Evolutionary conservation across 1,140 invertebrate genomes (phyloP), one percentile per base, ranked within the genome.

Genomic region (Trachymyrmex cornetzi): DNA sequence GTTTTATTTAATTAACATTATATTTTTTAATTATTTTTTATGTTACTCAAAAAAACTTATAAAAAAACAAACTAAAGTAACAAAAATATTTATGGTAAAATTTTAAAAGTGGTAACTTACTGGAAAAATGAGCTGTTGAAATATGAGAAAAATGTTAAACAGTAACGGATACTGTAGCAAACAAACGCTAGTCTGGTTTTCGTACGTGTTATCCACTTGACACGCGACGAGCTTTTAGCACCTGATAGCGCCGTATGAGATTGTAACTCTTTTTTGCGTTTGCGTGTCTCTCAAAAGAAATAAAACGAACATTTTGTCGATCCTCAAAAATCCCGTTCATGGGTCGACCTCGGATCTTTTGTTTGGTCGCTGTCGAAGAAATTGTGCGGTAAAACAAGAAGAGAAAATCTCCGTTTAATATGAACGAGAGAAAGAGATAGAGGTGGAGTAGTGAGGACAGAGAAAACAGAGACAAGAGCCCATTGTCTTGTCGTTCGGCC

Each of bases 401-500:
- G 90, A 87, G 86, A 82, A 77, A 90, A 75, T 61, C 38, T 44
- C 66, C 55, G 67, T n/a, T 77, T 77, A 63, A 85, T 27, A 61
- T 50, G 38, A 67, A 61, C 16, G 64, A 77, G 72, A 85, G 89
- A 75, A 38, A 61, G 69, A 63, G 66, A 69, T 16, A 3, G 74
- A 69, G 48, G 63, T 59, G 75, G 75, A 86, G 81, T 34, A 66
- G 69, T 38, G 63, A 63, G 87, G 59, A 67, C 64, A 88, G 80
- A 88, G 80, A 87, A 61, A 87, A 90, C 74, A 90, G 77, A 88
- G 89, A 90, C 80, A 93, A 90, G 87, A 87, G 48, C 66, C 89
- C 80, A 93, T 93, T 94, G 92, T 93, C 90, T 93, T 91, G 89
- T 92, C 92, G 72, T 72, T 88, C 69, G 88, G 67, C 89, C 90